phyloP scores from a whole-genome alignment of 1,140 invertebrate species.

The Aphidius ervi region DNA sequence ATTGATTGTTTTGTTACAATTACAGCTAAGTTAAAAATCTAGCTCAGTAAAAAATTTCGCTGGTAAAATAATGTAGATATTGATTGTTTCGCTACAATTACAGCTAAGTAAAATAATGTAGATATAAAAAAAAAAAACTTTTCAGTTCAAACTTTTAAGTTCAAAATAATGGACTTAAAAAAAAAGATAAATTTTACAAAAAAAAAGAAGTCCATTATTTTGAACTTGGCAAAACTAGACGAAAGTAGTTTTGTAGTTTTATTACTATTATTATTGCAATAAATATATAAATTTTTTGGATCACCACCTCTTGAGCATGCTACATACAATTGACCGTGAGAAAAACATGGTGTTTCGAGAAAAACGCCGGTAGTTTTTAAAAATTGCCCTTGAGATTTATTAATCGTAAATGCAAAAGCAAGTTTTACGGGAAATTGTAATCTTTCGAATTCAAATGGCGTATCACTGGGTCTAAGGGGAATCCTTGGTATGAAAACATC shows the following conservation, averaged over 20 bases:
- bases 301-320: conserved; percentile 49
- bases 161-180: too few relatives aligned
- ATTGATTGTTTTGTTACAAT: too few relatives aligned
- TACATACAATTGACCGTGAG: conserved; percentile 50
- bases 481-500: conserved; percentile 42
- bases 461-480: conserved; percentile 44
- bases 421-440: conserved; percentile 48
- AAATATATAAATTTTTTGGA: conserved; percentile 41
- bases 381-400: conserved; percentile 56
- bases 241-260: conserved; percentile 43
- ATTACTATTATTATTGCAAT: conserved; percentile 27
- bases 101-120: too few relatives aligned
- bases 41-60: too few relatives aligned
- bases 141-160: too few relatives aligned
- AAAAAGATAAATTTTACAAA: too few relatives aligned
- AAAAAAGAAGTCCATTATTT: too few relatives aligned
- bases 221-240: too few relatives aligned
- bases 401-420: conserved; percentile 56
- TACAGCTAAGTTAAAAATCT: too few relatives aligned
- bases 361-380: conserved; percentile 41
- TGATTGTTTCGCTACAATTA: too few relatives aligned
- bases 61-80: too few relatives aligned
- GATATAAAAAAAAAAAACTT: too few relatives aligned
- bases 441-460: conserved; percentile 47
- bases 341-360: conserved; percentile 42